Conservation (phyloP, 2,113 vertebrate species). For the Silurus glanis region DNA sequence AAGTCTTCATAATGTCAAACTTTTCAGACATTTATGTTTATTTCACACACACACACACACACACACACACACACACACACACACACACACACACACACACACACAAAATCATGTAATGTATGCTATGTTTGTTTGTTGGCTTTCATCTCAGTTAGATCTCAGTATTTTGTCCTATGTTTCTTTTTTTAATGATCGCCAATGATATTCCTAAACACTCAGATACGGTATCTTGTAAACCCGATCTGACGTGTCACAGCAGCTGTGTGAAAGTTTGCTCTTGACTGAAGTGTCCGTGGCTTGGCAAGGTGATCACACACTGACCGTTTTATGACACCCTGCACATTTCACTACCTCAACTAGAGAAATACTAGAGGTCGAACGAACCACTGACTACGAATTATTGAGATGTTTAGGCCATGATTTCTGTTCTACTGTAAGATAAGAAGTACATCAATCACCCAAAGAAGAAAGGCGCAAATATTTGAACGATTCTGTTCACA, state of each 20-base stretch:
- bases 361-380: background rate
- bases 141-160: background rate
- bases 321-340: background rate
- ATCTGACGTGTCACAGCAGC: background rate
- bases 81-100: constrained; percentile 17
- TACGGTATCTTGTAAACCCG: background rate
- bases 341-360: background rate
- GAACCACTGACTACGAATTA: background rate
- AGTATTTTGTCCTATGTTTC: background rate
- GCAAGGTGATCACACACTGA: background rate
- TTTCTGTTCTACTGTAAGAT: background rate
- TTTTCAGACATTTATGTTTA: too few species aligned
- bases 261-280: background rate
- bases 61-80: constrained; percentile 2
- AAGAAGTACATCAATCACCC: too few species aligned
- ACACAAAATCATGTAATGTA: background rate
- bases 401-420: background rate
- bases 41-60: background rate
- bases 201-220: background rate
- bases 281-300: background rate
- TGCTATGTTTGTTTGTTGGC: background rate
- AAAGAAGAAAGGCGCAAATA: background rate
- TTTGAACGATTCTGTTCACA: background rate
- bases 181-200: background rate
- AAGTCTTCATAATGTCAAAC: too few species aligned